These are phyloP conservation scores for Poliocrania exsul DNA, from an alignment of 2,797 vertebrate genomes.

Conservation along the genomic window DNA sequence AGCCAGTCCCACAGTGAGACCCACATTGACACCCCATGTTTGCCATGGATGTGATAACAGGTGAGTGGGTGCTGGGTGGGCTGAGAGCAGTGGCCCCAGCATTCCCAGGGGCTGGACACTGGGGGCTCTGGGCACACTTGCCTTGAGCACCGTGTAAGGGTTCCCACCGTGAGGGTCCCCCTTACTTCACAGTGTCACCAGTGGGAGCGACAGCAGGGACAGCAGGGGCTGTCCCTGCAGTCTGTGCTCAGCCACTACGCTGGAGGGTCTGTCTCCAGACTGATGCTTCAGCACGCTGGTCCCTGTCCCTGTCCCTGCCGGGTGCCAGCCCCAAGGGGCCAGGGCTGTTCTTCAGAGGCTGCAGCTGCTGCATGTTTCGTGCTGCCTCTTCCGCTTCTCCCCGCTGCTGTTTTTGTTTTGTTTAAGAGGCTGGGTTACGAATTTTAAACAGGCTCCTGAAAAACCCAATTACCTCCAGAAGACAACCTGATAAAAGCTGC, in stretches of 20 bases:
- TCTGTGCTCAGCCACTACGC: background rate
- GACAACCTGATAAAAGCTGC: slow-evolving; percentile 62
- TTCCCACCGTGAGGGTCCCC: background rate
- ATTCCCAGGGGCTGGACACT: background rate
- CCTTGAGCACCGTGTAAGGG: rapidly evolving
- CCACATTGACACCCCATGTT: rapidly evolving
- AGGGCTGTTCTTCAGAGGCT: background rate
- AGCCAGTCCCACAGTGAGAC: rapidly evolving
- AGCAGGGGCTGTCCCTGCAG: background rate
- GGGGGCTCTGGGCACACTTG: background rate
- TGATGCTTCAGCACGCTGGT: background rate
- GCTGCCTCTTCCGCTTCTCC: slow-evolving; percentile 40
- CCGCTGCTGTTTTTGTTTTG: slow-evolving; percentile 49
- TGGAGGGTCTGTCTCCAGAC: background rate
- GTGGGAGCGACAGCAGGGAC: background rate
- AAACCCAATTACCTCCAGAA: slow-evolving; percentile 69
- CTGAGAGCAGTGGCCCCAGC: rapidly evolving
- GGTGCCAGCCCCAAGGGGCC: background rate
- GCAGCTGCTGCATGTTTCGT: slow-evolving; percentile 45
- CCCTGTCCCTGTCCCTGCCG: background rate
- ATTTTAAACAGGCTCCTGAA: slow-evolving; percentile 59
- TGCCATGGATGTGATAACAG: rapidly evolving
- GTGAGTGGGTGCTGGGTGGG: background rate
- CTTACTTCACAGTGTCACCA: rapidly evolving
- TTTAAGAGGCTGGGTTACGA: slow-evolving; percentile 55